A percentile compares a stretch with the other conserved stretches of the same genome.
Evolutionary conservation across 2,113 vertebrate species (phyloP).

Genomic region (Isurus oxyrinchus): DNA sequence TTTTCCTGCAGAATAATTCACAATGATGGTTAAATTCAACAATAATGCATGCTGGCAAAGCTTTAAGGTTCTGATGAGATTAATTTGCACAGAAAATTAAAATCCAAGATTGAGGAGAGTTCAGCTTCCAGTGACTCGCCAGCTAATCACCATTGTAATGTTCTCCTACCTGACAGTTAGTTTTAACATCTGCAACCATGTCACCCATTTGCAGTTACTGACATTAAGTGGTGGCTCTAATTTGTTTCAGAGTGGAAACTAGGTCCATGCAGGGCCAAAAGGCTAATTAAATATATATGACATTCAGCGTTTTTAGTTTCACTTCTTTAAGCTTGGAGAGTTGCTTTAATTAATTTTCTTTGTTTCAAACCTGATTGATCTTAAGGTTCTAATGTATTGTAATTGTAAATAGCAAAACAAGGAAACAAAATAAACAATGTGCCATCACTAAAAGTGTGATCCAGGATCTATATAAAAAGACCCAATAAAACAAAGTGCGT

Average conservation of each 20-base stretch:
- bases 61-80: slow-evolving; percentile 2
- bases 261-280: background rate
- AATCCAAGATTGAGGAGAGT: background rate
- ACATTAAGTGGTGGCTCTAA: background rate
- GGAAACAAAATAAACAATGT: background rate
- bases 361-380: background rate
- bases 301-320: background rate
- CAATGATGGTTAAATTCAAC: background rate
- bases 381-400: background rate
- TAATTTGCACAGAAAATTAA: slow-evolving; percentile 25
- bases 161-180: background rate
- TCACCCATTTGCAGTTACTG: background rate
- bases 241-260: background rate
- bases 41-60: background rate
- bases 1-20: background rate
- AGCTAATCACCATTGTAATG: slow-evolving; percentile 7
- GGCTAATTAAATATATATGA: slow-evolving; percentile 18
- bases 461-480: background rate
- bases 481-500: background rate
- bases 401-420: background rate
- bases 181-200: background rate
- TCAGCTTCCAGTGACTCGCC: background rate
- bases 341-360: background rate
- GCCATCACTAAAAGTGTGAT: background rate
- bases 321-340: background rate